A percentile compares a stretch with the other conserved stretches of the same genome.
phyloP scores from a whole-genome alignment of 2,888 invertebrate species.

The Anorthoa munda region DNA sequence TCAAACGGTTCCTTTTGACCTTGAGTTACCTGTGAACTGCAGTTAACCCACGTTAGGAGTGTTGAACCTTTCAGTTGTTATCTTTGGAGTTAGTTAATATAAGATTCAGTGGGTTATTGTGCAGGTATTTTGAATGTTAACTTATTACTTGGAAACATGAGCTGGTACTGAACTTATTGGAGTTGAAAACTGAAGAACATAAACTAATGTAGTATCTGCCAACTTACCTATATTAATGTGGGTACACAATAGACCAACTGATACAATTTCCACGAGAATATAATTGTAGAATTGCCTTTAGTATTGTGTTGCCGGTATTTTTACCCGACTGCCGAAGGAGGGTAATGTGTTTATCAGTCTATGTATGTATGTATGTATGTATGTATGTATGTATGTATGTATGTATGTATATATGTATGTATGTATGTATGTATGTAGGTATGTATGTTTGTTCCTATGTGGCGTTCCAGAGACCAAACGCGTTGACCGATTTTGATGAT shows the following conservation, averaged over 20 bases:
- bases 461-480: no score
- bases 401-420: no score
- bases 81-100: conserved; percentile 30
- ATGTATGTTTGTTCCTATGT: no score
- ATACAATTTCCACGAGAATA: neutral
- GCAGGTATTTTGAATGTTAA: conserved; percentile 16
- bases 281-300: neutral
- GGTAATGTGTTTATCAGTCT: no score
- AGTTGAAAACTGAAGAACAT: conserved; percentile 1
- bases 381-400: no score
- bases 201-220: neutral
- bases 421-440: no score
- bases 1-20: conserved; percentile 61
- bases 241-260: neutral
- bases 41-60: conserved; percentile 37
- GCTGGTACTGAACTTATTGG: neutral
- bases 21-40: conserved; percentile 62
- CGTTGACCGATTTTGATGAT: no score
- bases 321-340: no score
- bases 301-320: neutral
- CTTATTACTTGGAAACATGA: conserved; percentile 17
- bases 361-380: no score
- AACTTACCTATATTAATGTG: neutral
- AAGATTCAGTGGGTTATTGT: conserved; percentile 28
- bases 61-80: conserved; percentile 44